phyloP scores from a whole-genome alignment of 2,888 invertebrate species.

The Parthenolecanium corni region DNA sequence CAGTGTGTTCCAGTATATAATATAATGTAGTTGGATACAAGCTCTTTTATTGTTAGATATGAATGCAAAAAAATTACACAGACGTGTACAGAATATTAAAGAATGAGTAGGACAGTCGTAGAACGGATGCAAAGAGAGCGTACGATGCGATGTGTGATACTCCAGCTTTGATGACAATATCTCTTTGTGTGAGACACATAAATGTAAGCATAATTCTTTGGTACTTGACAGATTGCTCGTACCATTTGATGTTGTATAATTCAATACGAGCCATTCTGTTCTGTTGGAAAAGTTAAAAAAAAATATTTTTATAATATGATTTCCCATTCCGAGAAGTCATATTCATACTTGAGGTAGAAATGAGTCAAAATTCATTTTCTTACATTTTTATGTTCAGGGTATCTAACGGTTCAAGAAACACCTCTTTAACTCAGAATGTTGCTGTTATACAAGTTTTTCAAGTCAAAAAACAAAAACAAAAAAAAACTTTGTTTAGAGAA shows the following conservation, averaged over 20 bases:
- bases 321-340: not conserved
- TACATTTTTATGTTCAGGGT: too few relatives aligned
- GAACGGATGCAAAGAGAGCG: constrained; percentile 18
- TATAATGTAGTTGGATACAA: too few relatives aligned
- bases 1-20: too few relatives aligned
- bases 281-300: not conserved
- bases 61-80: not conserved
- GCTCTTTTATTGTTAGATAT: too few relatives aligned
- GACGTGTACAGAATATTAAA: constrained; percentile 24
- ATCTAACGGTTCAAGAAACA: too few relatives aligned
- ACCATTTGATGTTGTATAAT: constrained; percentile 23
- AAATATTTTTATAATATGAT: not conserved
- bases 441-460: too few relatives aligned
- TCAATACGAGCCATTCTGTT: constrained; percentile 20
- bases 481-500: too few relatives aligned
- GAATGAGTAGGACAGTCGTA: constrained; percentile 19
- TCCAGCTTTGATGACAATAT: constrained; percentile 23
- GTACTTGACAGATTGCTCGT: constrained; percentile 20
- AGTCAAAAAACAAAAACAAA: too few relatives aligned
- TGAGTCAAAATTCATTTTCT: too few relatives aligned
- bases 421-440: too few relatives aligned
- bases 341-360: too few relatives aligned
- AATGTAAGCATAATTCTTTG: constrained; percentile 19
- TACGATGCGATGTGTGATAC: constrained; percentile 22
- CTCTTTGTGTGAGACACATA: constrained; percentile 23